A percentile compares a stretch with the other conserved stretches of the same genome.
phyloP scores from a whole-genome alignment of 2,113 vertebrate genomes.

The Serinus canaria region DNA sequence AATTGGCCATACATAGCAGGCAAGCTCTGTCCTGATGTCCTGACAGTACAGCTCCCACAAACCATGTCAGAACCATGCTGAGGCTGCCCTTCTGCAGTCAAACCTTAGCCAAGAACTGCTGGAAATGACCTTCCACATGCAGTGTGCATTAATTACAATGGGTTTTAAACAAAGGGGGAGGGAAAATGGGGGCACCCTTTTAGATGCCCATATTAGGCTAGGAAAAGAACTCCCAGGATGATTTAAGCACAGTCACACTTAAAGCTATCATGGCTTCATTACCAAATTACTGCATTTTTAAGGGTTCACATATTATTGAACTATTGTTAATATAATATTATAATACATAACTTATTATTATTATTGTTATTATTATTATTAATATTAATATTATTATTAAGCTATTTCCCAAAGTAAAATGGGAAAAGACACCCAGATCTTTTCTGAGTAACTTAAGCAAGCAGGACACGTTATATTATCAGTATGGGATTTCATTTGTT shows the following conservation, averaged over 20 bases:
- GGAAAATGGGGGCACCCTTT: background rate
- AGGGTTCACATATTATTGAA: background rate
- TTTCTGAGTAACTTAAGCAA: background rate
- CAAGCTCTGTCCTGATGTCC: background rate
- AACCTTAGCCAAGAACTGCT: background rate
- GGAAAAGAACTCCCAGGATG: background rate
- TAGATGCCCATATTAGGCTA: background rate
- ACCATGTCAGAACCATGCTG: background rate
- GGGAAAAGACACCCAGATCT: background rate
- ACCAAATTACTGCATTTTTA: background rate
- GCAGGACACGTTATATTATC: background rate
- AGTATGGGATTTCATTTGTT: background rate
- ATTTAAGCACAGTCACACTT: background rate
- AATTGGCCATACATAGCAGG: background rate
- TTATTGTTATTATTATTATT: too few relatives aligned
- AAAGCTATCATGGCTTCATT: background rate
- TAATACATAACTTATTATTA: too few relatives aligned
- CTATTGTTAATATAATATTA: too few relatives aligned
- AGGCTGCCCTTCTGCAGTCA: background rate
- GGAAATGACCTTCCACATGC: background rate
- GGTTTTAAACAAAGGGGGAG: background rate
- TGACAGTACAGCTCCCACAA: background rate
- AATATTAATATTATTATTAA: too few relatives aligned
- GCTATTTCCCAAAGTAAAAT: background rate
- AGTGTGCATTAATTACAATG: background rate